Base-by-base conservation (phyloP, 1,140 invertebrate species). In the Colletes gigas region DNA sequence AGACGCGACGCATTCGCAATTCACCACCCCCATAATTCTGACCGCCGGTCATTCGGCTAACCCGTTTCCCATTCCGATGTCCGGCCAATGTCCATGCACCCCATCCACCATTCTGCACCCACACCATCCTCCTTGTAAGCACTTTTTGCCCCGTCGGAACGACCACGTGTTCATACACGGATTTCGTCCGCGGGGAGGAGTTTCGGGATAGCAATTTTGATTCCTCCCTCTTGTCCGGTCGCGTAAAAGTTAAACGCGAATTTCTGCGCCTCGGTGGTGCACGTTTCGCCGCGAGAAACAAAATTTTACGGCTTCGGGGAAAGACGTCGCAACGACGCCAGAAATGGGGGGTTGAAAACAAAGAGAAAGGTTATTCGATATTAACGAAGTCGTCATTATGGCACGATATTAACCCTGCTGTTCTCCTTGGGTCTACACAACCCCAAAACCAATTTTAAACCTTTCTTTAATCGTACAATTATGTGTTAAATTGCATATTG, bases 21-120 rank as follows among this genome's bases (percentile, higher is more conserved):
- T 72, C 78, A 71, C 77, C 79, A 50, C 73, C 66, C 72, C 84
- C 78, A 82, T 86, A 82, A 85, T 78, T 83, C 72, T 81, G 78
- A 87, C 80, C 84, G 55, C 73, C 77, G 78, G 82, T 83, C 83
- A 86, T 83, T 89, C 85, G 83, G 86, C 82, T 87, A 85, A 89
- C 83, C 83, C 72, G 84, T 86, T 89, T 82, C 82, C 83, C 76
- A 85, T 88, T 83, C 83, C 74, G 54, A 83, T 81, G 83, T 84
- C 76, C 80, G 76, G 63, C 78, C 77, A 78, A 83, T 84, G 80
- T 83, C 72, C 78, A 78, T 57, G 66, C 79, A 74, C 81, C 83
- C 68, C 47, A 39, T 54, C 80, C 72, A 76, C 71, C 30, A 59
- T 68, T 69, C 79, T 70, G n/a, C 15, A 1, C 15, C 62, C 74